Evolutionary conservation across 2,797 vertebrate genomes (phyloP), one percentile per base, ranked within the genome.

Genomic region (Lindbergichthys nudifrons): DNA sequence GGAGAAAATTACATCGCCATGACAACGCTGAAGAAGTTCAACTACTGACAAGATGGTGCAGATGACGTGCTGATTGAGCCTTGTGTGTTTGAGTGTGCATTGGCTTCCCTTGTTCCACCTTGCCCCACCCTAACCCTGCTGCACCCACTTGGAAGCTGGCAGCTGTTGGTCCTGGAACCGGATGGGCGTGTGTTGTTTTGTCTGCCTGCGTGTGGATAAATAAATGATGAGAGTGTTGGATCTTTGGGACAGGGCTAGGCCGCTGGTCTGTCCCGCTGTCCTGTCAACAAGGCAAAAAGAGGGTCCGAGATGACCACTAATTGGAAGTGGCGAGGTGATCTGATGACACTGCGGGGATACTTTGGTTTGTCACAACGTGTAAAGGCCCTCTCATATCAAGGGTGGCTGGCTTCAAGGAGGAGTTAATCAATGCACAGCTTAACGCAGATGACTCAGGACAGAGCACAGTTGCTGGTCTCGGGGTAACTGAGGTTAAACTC

Each of bases 361-460:
- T 91, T 72, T 71, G 87, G 88, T 90, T 92, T 95, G 92, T 95
- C 93, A 94, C 80, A 91, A 87, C 75, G 82, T 62, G 89, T 92
- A 84, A 92, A 82, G 75, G 59, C 61, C 59, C 58, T 76, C 65
- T 11, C 64, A 70, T 84, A 91, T 94, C 83, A 91, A 83, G 90
- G 84, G 73, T 89, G 84, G 82, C 80, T 90, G 89, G 80, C 53
- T 80, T 92, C 81, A 81, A 77, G 85, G 57, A 76, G 54, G 82
- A 88, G 81, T 84, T 91, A 89, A 92, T 90, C 87, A 92, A 89
- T 81, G 80, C 71, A 73, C 68, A 61, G 73, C 84, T 89, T 84
- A 89, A 88, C 26, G 14, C 65, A 83, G 85, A 91, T 70, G 10
- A 45, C 68, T 75, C 66, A 19, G 80, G 86, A 88, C 75, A 82